Evolutionary conservation across 1,140 invertebrate species (phyloP).

Genomic region (Nomia melanderi): DNA sequence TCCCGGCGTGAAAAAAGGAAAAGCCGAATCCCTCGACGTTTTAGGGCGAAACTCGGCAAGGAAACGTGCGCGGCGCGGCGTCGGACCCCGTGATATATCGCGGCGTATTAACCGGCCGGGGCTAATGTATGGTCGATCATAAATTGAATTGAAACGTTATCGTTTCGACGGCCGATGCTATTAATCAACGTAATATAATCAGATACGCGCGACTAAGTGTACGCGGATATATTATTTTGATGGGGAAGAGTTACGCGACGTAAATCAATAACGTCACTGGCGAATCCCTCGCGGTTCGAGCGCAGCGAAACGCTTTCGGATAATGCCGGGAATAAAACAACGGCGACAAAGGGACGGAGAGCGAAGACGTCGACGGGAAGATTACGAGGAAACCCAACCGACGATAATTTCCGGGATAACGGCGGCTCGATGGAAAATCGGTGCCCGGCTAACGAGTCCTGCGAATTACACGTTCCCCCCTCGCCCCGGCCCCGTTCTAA

Average conservation of each 20-base stretch:
- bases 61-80: neutral
- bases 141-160: slow-evolving; percentile 52
- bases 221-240: slow-evolving; percentile 33
- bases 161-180: slow-evolving; percentile 30
- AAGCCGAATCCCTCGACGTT: no score
- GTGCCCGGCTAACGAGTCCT: neutral
- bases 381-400: neutral
- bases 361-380: neutral
- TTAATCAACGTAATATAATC: slow-evolving; percentile 51
- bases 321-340: neutral
- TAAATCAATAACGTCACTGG: slow-evolving; percentile 26
- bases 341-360: no score
- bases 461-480: neutral
- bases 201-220: slow-evolving; percentile 47
- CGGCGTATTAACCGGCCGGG: slow-evolving; percentile 26
- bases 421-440: neutral
- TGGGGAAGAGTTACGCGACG: slow-evolving; percentile 22
- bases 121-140: slow-evolving; percentile 44
- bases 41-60: neutral
- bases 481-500: neutral
- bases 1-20: no score
- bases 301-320: neutral
- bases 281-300: neutral
- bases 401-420: slow-evolving; percentile 30
- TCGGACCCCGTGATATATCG: slow-evolving; percentile 12